Conservation (phyloP, 2,113 vertebrate genomes). For the Prolemur simus region DNA sequence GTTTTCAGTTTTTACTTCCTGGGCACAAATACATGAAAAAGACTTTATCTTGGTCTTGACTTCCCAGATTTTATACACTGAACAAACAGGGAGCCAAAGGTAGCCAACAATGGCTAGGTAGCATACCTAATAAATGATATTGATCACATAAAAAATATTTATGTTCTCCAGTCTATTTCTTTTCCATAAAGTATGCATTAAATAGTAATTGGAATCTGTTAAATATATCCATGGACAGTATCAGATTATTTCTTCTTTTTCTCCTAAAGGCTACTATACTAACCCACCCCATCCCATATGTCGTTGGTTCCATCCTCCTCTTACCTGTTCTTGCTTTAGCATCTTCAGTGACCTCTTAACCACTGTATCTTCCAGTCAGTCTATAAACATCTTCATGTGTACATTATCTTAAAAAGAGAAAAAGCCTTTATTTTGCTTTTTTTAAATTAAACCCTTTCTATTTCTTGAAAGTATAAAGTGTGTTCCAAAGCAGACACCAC, state of each 20-base stretch:
- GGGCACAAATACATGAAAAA: neutral
- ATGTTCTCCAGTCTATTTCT: neutral
- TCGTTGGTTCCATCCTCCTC: neutral
- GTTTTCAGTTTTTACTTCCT: neutral
- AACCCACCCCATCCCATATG: neutral
- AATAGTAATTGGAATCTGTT: neutral
- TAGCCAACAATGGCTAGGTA: neutral
- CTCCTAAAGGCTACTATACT: neutral
- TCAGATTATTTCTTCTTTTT: neutral
- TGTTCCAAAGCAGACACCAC: neutral
- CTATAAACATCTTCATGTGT: neutral
- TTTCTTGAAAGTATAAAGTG: neutral
- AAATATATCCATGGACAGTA: neutral
- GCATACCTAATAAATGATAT: neutral
- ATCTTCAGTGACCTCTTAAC: neutral
- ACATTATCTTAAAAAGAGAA: neutral
- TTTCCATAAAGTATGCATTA: neutral
- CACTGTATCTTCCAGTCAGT: neutral
- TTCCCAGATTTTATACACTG: neutral
- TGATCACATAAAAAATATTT: neutral
- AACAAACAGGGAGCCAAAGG: neutral
- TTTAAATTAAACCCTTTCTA: neutral
- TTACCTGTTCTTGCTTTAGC: neutral
- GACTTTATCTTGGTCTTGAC: neutral
- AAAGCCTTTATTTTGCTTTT: neutral